These are phyloP conservation scores for Pecten maximus DNA, from an alignment of 2,888 invertebrate genomes.

Conservation along the genomic window DNA sequence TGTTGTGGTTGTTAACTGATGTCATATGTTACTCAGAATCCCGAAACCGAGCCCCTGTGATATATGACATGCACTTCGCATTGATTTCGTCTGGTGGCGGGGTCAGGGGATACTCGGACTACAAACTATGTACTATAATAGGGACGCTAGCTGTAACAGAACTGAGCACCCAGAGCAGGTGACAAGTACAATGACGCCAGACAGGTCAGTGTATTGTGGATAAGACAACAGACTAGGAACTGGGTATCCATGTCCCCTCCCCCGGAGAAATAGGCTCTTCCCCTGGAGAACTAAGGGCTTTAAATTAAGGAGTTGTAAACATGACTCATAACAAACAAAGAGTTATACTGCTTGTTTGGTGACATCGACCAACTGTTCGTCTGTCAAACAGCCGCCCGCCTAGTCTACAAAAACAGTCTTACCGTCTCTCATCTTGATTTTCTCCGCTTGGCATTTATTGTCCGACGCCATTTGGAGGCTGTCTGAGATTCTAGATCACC, in stretches of 20 bases:
- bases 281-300: not conserved
- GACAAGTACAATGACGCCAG: too few species aligned
- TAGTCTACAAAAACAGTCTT: not conserved
- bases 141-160: too few species aligned
- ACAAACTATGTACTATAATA: too few species aligned
- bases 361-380: not conserved
- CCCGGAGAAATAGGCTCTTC: not conserved
- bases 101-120: too few species aligned
- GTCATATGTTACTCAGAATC: too few species aligned
- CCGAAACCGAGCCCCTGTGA: too few species aligned
- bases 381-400: not conserved
- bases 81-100: too few species aligned
- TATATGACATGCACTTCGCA: too few species aligned
- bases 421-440: constrained; percentile 47
- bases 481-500: not conserved
- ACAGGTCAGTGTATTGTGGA: too few species aligned
- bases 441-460: constrained; percentile 41
- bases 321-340: constrained; percentile 11
- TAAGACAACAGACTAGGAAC: not conserved
- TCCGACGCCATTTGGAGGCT: constrained; percentile 45
- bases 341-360: not conserved
- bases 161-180: too few species aligned
- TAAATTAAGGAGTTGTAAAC: not conserved
- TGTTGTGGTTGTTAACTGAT: too few species aligned
- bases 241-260: not conserved